A percentile compares a stretch with the other conserved stretches of the same genome.
phyloP scores from a whole-genome alignment of 2,113 vertebrate species.

The Glaucomys volans region DNA sequence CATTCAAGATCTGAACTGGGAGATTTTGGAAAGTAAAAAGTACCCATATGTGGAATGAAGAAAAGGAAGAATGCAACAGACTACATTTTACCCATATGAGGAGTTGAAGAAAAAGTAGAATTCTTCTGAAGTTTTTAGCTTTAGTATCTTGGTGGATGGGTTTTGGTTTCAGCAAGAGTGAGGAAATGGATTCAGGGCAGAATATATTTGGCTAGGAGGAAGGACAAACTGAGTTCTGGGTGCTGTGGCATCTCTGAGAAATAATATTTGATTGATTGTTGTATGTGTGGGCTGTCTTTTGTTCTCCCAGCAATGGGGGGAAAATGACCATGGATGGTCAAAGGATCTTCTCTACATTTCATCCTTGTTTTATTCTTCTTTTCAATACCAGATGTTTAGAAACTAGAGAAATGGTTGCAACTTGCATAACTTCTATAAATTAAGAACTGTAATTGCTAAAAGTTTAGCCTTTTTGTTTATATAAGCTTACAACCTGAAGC shows the following conservation, averaged over 20 bases:
- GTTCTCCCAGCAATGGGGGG: background rate
- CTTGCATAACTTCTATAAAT: background rate
- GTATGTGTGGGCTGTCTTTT: background rate
- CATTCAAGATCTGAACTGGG: background rate
- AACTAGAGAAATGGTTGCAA: background rate
- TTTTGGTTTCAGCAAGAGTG: background rate
- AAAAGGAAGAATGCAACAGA: background rate
- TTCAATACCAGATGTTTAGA: conserved; percentile 26
- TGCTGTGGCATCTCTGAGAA: background rate
- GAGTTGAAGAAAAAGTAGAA: background rate
- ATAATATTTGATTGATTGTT: background rate
- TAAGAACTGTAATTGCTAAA: conserved; percentile 21
- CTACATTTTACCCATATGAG: background rate
- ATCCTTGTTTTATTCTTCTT: conserved; percentile 16
- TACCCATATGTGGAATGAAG: background rate
- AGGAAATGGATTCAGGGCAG: background rate
- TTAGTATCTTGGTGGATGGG: background rate
- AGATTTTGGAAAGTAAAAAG: conserved; percentile 42
- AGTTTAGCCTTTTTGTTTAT: conserved; percentile 17
- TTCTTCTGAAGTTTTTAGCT: background rate
- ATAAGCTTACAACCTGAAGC: background rate
- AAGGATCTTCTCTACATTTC: background rate
- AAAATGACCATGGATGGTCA: background rate
- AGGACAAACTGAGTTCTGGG: background rate
- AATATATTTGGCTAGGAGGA: background rate